Conservation (phyloP, 2,113 vertebrate species). For the Nothobranchius kuhntae region DNA sequence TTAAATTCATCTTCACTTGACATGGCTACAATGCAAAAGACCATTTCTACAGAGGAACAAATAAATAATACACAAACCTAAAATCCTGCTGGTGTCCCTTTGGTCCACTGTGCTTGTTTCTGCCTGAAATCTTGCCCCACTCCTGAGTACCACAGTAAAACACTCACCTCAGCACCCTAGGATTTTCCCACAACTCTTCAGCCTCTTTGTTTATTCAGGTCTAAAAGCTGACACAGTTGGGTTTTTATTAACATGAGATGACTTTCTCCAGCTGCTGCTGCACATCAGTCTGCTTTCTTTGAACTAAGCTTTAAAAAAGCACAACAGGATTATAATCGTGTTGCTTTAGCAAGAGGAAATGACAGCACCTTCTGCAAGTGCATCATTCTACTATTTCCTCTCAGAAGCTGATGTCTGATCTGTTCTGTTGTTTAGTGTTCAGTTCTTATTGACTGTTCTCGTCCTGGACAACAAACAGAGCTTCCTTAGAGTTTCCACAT, state of each 20-base stretch:
- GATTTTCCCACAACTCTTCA: constrained; percentile 29
- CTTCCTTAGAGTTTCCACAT: not conserved
- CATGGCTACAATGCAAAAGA: not conserved
- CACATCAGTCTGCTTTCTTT: too few species aligned
- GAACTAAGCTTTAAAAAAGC: not conserved
- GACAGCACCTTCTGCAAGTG: too few species aligned
- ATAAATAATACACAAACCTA: constrained; percentile 2
- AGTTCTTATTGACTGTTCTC: constrained; percentile 18
- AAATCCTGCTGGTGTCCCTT: constrained; percentile 29
- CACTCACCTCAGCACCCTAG: constrained; percentile 7
- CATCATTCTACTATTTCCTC: too few species aligned
- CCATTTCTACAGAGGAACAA: not conserved
- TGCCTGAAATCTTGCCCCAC: constrained; percentile 55
- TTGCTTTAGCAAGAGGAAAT: too few species aligned
- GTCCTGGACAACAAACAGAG: not conserved
- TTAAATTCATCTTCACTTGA: not conserved
- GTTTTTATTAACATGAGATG: constrained; percentile 37
- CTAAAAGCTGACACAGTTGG: constrained; percentile 42
- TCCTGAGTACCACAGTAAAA: constrained; percentile 23
- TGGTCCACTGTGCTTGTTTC: constrained; percentile 10
- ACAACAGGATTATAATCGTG: too few species aligned
- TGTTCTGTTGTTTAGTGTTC: not conserved
- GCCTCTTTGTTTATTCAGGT: constrained; percentile 6
- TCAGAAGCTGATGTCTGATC: not conserved
- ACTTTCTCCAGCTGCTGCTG: not conserved